A percentile compares a stretch with the other conserved stretches of the same genome.
These are phyloP conservation scores for Vanacampus margaritifer DNA, from an alignment of 2,113 vertebrate genomes.

Conservation along the genomic window DNA sequence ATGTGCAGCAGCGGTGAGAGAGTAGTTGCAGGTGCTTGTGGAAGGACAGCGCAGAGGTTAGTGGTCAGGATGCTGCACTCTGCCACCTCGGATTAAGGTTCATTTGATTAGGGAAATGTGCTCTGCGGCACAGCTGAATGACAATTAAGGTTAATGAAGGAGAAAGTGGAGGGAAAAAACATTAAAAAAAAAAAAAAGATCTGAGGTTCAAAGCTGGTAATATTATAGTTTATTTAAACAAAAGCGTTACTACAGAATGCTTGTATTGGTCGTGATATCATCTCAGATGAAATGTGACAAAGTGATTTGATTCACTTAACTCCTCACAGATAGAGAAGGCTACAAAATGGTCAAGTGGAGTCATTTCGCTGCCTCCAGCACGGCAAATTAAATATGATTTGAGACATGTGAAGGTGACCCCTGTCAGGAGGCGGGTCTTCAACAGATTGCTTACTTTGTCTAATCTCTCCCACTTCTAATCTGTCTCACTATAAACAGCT, in stretches of 20 bases:
- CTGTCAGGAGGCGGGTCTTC: conserved; percentile 66
- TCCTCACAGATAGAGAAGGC: conserved; percentile 39
- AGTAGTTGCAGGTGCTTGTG: conserved; percentile 21
- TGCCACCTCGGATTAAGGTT: conserved; percentile 48
- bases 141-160: conserved; percentile 42
- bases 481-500: conserved; percentile 76
- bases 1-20: conserved; percentile 7
- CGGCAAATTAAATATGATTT: conserved; percentile 76
- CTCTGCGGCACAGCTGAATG: conserved; percentile 29
- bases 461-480: conserved; percentile 77
- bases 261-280: conserved; percentile 23
- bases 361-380: conserved; percentile 54
- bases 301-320: conserved; percentile 48
- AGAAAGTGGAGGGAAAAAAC: not conserved
- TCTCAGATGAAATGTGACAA: conserved; percentile 10
- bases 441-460: conserved; percentile 76
- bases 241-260: conserved; percentile 5
- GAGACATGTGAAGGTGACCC: conserved; percentile 78
- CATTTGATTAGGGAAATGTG: conserved; percentile 52
- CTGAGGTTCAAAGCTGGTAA: conserved; percentile 1
- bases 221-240: conserved; percentile 4
- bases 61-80: conserved; percentile 25
- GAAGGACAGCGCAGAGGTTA: conserved; percentile 38
- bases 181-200: conserved; percentile 6
- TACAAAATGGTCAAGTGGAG: conserved; percentile 60